Conservation (phyloP, 2,888 invertebrate species). For the Deladenus siricidicola region DNA sequence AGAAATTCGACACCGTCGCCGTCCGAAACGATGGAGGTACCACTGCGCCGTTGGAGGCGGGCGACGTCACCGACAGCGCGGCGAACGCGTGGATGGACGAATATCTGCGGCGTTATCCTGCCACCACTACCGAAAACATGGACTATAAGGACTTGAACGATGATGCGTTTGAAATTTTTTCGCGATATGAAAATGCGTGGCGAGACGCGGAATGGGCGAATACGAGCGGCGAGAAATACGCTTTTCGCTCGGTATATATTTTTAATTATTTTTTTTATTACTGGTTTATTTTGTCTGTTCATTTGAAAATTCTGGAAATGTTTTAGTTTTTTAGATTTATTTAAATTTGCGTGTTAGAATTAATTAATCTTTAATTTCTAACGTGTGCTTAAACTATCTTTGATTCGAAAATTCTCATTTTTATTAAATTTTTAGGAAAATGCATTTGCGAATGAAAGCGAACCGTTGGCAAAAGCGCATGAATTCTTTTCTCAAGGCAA, state of each 20-base stretch:
- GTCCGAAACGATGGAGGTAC: background rate
- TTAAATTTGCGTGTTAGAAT: too few species aligned
- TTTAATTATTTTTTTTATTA: too few species aligned
- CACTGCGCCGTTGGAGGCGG: background rate
- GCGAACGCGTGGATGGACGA: constrained; percentile 9
- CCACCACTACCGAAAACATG: background rate
- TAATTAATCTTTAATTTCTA: too few species aligned
- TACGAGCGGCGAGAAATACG: constrained; percentile 8
- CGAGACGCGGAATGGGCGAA: constrained; percentile 11
- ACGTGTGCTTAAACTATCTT: too few species aligned
- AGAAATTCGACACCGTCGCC: constrained; percentile 7
- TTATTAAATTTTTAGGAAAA: constrained; percentile 20
- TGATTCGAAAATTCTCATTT: constrained; percentile 9
- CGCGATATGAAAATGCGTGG: constrained; percentile 15
- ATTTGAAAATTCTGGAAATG: too few species aligned
- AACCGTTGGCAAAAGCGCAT: constrained; percentile 32
- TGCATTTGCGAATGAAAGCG: constrained; percentile 18
- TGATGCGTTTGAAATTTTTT: background rate
- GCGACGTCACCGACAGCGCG: too few species aligned
- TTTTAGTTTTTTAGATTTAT: too few species aligned
- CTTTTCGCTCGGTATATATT: constrained; percentile 6
- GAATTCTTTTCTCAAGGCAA: constrained; percentile 64
- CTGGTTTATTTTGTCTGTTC: too few species aligned
- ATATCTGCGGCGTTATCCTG: constrained; percentile 5
- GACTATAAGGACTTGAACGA: background rate